Evolutionary conservation across 2,888 invertebrate species (phyloP), one percentile per base, ranked within the genome.

Genomic region (Tachina grossa): DNA sequence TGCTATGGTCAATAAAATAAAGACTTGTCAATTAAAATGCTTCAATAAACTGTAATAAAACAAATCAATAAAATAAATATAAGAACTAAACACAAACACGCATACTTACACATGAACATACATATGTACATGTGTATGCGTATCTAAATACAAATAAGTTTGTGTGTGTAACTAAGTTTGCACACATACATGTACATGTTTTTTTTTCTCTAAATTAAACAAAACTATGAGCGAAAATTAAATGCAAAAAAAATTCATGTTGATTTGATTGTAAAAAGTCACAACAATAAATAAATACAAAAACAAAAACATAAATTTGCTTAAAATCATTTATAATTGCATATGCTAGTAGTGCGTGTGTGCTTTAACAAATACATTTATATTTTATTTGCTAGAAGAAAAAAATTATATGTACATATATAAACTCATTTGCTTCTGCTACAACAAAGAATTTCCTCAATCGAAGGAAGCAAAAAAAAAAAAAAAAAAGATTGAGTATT

Each of bases 231-330:
- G 9, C 9, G 16, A 55, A 45, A 55, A 51, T 31, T 31, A 31
- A 31, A 31, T 31, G 6, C 31, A 76, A 43, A 51, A 75, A 75
- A 74, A 74, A 71, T 47, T 14, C 76, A 77, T 81, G 72, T 80
- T 83, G 76, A 80, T 79, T 79, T 79, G 79, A 76, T 72, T 79
- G 83, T 66, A 72, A 79, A 82, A 85, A 85, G 85, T 83, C 85
- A 83, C 47, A 80, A 80, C 51, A 83, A 80, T 68, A 83, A 81
- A 72, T 57, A 83, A 77, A 77, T 65, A 71, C n/a, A 39, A 68
- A 77, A 41, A 65, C 1, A 57, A 14, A 57, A 55, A 65, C 10
- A 41, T 47, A 66, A 11, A 75, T 65, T 72, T 49, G 1, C 47
- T 57, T 49, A 55, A 45, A 72, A 19, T 51, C 51, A 49, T 47